These are phyloP conservation scores for Amphipyra berbera DNA, from an alignment of 2,888 invertebrate genomes.

Conservation along the genomic window DNA sequence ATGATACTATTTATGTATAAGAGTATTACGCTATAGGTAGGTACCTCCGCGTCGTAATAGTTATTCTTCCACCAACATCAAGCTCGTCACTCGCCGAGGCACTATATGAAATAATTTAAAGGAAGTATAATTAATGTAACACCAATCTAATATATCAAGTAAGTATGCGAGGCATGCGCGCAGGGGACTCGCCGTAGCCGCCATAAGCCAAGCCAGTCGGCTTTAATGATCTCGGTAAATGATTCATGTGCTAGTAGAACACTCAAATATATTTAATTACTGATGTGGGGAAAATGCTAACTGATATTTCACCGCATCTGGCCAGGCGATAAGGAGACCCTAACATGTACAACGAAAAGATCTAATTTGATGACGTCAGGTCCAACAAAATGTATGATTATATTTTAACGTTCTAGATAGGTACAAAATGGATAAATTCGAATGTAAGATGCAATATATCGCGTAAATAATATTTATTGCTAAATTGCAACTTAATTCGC, in stretches of 20 bases:
- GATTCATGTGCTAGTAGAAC: conserved; percentile 33
- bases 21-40: not conserved
- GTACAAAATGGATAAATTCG: too few relatives aligned
- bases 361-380: too few relatives aligned
- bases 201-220: not conserved
- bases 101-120: conserved; percentile 14
- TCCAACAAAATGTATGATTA: too few relatives aligned
- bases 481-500: too few relatives aligned
- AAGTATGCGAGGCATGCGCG: conserved; percentile 42
- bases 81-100: conserved; percentile 1
- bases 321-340: not conserved
- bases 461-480: too few relatives aligned
- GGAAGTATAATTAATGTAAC: conserved; percentile 50
- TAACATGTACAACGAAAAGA: not conserved
- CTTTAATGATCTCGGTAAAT: conserved; percentile 51
- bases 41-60: not conserved
- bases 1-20: not conserved
- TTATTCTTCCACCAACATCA: not conserved
- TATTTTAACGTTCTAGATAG: too few relatives aligned
- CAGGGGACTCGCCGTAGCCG: conserved; percentile 3
- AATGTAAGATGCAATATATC: too few relatives aligned
- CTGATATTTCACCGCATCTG: not conserved
- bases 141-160: conserved; percentile 49
- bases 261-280: conserved; percentile 17
- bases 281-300: not conserved